phyloP scores from a whole-genome alignment of 2,888 invertebrate species.

The Noctua comes region DNA sequence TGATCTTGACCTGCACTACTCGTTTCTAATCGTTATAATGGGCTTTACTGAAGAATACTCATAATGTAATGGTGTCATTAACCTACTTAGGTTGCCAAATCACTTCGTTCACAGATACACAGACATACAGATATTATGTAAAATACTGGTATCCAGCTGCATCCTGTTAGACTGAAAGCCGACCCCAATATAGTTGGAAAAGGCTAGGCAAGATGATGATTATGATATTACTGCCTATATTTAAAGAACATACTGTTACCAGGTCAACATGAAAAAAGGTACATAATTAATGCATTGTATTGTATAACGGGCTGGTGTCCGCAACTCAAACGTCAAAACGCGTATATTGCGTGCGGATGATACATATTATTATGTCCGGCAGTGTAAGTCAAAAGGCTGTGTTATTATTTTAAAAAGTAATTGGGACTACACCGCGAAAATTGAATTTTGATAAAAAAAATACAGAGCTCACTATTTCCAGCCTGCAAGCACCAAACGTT shows the following conservation, averaged over 20 bases:
- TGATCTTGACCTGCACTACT: neutral
- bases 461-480: neutral
- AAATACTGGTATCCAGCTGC: neutral
- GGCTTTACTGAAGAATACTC: neutral
- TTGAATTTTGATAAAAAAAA: neutral
- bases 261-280: no score
- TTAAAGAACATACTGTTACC: neutral
- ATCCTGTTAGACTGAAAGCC: neutral
- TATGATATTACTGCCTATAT: neutral
- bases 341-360: no score
- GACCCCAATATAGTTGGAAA: neutral
- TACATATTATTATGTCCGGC: neutral
- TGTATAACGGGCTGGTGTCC: no score
- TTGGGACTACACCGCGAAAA: no score
- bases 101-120: neutral
- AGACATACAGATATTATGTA: neutral
- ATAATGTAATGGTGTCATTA: neutral
- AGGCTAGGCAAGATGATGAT: neutral
- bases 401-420: no score
- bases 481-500: constrained; percentile 11
- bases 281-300: no score
- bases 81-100: neutral
- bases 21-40: neutral
- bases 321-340: no score
- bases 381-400: no score